Conservation (phyloP, 2,888 invertebrate species). For the Drosophila mettleri region DNA sequence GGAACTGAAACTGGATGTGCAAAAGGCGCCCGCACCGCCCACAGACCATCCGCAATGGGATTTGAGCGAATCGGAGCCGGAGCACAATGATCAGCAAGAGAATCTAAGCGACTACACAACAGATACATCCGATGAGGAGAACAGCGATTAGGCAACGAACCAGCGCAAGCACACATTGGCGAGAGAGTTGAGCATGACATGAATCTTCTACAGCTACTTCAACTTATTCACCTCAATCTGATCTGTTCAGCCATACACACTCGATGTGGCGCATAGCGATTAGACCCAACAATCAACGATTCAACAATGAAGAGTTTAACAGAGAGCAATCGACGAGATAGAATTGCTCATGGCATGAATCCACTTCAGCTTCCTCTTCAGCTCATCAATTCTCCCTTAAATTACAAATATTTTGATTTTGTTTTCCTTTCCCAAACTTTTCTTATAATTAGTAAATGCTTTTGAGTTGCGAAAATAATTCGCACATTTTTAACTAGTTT, state of each 20-base stretch:
- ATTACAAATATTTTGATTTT: constrained; percentile 27
- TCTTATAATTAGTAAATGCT: constrained; percentile 67
- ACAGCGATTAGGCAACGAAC: constrained; percentile 76
- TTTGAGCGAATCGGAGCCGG: constrained; percentile 96
- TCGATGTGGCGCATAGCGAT: constrained; percentile 86
- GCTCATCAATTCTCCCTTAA: not conserved
- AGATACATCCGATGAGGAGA: constrained; percentile 88
- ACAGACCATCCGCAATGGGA: constrained; percentile 99
- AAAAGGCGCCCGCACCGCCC: constrained; percentile 96
- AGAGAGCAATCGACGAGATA: not conserved
- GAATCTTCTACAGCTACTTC: not conserved
- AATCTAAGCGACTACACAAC: constrained; percentile 89
- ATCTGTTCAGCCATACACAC: constrained; percentile 71
- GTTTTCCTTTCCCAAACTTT: constrained; percentile 39
- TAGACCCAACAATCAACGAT: constrained; percentile 38
- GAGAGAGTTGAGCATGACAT: constrained; percentile 37
- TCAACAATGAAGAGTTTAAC: not conserved
- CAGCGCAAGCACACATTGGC: not conserved
- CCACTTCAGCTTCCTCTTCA: not conserved
- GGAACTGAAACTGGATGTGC: constrained; percentile 98
- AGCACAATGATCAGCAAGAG: constrained; percentile 87
- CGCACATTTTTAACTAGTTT: constrained; percentile 80
- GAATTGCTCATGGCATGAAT: constrained; percentile 23
- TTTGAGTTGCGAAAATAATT: constrained; percentile 60
- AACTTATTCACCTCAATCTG: constrained; percentile 58